Conservation (phyloP, 2,113 vertebrate species). For the Rhombomys opimus region DNA sequence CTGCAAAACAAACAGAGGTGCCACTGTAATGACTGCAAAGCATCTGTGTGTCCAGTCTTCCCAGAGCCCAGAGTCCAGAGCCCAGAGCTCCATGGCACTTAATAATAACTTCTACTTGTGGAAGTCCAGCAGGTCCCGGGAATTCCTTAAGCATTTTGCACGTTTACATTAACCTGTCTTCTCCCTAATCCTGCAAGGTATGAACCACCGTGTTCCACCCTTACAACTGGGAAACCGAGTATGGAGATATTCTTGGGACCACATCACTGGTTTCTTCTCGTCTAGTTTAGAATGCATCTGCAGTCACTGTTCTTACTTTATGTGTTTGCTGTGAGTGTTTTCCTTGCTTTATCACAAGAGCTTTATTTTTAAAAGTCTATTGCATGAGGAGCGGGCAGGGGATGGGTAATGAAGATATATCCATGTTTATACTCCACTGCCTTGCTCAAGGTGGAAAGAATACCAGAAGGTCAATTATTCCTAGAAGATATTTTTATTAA, state of each 20-base stretch:
- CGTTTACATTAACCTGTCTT: neutral
- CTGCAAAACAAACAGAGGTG: slow-evolving; percentile 83
- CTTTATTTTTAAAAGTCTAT: neutral
- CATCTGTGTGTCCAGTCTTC: neutral
- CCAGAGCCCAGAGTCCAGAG: no score
- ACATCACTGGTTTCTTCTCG: slow-evolving; percentile 15
- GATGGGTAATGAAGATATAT: neutral
- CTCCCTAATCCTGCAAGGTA: neutral
- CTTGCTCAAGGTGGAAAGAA: neutral
- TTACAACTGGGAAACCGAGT: neutral
- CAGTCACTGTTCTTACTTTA: slow-evolving; percentile 27
- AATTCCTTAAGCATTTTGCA: neutral
- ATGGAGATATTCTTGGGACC: neutral
- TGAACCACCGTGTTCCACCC: neutral
- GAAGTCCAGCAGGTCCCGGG: neutral
- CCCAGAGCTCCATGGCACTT: neutral
- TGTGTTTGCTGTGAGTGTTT: neutral
- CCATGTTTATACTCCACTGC: neutral
- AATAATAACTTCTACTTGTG: neutral
- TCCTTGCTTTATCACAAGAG: neutral
- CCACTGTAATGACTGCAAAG: neutral
- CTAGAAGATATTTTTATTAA: neutral
- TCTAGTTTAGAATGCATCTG: slow-evolving; percentile 23
- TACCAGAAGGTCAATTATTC: neutral
- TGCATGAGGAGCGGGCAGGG: neutral